Evolutionary conservation across 2,888 invertebrate genomes (phyloP).

Genomic region (Nebria salina): DNA sequence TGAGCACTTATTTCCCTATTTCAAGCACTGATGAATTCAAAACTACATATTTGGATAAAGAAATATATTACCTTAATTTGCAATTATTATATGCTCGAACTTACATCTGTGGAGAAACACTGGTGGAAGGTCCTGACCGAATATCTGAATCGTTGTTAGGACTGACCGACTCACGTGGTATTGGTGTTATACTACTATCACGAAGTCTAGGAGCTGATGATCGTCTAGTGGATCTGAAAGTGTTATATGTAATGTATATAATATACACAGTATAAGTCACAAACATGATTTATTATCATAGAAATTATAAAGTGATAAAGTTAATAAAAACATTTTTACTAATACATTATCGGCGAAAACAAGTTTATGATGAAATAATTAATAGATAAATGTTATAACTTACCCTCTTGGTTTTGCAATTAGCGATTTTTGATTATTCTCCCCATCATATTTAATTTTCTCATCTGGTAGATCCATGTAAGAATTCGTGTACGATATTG

Average conservation of each 20-base stretch:
- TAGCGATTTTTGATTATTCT: not conserved
- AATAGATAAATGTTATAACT: not conserved
- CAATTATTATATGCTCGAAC: not conserved
- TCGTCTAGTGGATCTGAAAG: not conserved
- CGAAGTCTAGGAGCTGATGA: not conserved
- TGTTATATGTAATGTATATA: not conserved
- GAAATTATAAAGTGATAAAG: too few species aligned
- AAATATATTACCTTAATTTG: not conserved
- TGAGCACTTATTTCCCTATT: not conserved
- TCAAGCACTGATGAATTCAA: not conserved
- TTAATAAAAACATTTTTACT: too few species aligned
- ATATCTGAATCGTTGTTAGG: not conserved
- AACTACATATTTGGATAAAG: not conserved
- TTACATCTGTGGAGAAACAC: not conserved
- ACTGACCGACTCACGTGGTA: not conserved
- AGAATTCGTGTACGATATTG: not conserved
- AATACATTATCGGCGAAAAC: too few species aligned
- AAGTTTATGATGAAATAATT: too few species aligned
- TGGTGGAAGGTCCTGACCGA: not conserved
- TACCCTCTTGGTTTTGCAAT: conserved; percentile 16
- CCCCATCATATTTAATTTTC: not conserved
- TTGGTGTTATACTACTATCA: not conserved
- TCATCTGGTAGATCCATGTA: not conserved
- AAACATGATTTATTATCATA: too few species aligned
- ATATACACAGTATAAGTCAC: not conserved